Conservation (phyloP, 1,140 invertebrate genomes). For the Drosophila oshimai region DNA sequence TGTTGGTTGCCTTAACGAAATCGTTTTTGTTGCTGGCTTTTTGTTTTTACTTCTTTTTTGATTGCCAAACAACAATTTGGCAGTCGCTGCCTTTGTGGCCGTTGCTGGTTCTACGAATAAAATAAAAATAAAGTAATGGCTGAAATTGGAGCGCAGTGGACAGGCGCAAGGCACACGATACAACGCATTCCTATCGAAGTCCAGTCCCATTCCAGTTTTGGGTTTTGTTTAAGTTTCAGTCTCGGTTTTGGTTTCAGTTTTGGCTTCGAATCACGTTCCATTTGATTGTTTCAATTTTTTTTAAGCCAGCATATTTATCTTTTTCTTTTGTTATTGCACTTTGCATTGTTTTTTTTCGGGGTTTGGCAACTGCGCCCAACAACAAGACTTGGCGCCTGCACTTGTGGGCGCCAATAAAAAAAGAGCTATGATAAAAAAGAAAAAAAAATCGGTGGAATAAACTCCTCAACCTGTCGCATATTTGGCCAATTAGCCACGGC, state of each 20-base stretch:
- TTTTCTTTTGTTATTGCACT: conserved; percentile 56
- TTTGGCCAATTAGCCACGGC: conserved; percentile 67
- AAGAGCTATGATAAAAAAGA: not conserved
- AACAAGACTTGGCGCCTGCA: conserved; percentile 60
- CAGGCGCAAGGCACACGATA: conserved; percentile 36
- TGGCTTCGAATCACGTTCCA: conserved; percentile 43
- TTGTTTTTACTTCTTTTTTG: conserved; percentile 60
- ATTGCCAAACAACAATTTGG: conserved; percentile 75
- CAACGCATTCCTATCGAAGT: conserved; percentile 13
- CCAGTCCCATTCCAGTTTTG: conserved; percentile 59
- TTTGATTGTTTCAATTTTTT: conserved; percentile 51
- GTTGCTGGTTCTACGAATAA: conserved; percentile 52
- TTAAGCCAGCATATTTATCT: conserved; percentile 24
- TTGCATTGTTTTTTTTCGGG: conserved; percentile 58
- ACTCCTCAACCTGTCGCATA: conserved; percentile 60
- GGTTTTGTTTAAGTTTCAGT: conserved; percentile 3
- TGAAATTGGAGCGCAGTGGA: conserved; percentile 56
- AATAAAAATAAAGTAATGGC: conserved; percentile 33
- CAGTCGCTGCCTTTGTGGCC: conserved; percentile 18
- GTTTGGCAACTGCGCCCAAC: conserved; percentile 71
- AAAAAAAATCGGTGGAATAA: not conserved
- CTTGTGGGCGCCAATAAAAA: conserved; percentile 48
- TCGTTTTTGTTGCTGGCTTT: conserved; percentile 1
- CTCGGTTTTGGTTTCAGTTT: conserved; percentile 29
- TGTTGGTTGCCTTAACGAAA: not conserved